phyloP scores from a whole-genome alignment of 1,140 invertebrate genomes.

The Fopius arisanus region DNA sequence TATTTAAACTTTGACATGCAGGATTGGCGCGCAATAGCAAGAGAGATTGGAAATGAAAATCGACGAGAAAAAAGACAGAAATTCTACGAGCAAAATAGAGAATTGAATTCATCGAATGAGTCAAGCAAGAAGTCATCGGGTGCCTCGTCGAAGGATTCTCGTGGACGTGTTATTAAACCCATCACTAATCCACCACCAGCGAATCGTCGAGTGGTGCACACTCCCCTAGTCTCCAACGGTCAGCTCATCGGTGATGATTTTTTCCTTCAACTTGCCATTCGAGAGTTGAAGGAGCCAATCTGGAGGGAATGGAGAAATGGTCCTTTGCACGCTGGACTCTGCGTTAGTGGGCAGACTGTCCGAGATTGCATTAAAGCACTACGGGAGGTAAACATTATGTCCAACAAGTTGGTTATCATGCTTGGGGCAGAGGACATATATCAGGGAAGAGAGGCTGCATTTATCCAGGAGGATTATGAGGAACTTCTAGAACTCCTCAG shows the following conservation, averaged over 20 bases:
- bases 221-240: slow-evolving; percentile 12
- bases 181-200: not conserved
- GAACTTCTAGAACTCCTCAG: slow-evolving; percentile 31
- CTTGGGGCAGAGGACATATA: slow-evolving; percentile 43
- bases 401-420: slow-evolving; percentile 39
- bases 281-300: slow-evolving; percentile 34
- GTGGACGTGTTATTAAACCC: not conserved
- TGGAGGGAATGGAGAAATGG: slow-evolving; percentile 30
- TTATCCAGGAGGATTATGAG: slow-evolving; percentile 30
- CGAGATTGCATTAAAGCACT: slow-evolving; percentile 32
- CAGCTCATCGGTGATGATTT: slow-evolving; percentile 44
- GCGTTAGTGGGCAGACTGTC: slow-evolving; percentile 41
- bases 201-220: not conserved
- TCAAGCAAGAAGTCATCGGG: not conserved
- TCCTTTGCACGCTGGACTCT: slow-evolving; percentile 35
- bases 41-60: not conserved
- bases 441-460: not conserved
- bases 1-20: not conserved
- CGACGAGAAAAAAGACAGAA: not conserved
- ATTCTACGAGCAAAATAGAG: not conserved
- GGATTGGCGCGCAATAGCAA: not conserved
- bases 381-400: slow-evolving; percentile 30
- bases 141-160: not conserved
- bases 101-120: not conserved
- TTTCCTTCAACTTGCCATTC: slow-evolving; percentile 40